phyloP scores from a whole-genome alignment of 2,888 invertebrate species.

The Thymelicus sylvestris region DNA sequence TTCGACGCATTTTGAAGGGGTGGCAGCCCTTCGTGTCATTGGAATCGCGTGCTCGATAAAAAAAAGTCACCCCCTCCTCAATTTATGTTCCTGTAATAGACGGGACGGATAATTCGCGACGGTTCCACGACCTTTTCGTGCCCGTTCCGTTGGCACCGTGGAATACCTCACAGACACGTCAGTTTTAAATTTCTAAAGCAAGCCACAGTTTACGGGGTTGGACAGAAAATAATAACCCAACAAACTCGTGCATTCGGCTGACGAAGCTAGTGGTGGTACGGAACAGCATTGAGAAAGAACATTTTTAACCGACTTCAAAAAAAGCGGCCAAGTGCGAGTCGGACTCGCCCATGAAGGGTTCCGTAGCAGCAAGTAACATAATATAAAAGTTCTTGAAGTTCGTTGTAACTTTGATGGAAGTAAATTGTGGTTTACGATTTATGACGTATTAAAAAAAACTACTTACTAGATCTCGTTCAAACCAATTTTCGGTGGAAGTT shows the following conservation, averaged over 20 bases:
- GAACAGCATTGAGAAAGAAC: too few relatives aligned
- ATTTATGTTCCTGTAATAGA: conserved; percentile 71
- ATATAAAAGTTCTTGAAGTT: too few relatives aligned
- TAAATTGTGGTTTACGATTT: too few relatives aligned
- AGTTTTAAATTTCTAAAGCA: conserved; percentile 12
- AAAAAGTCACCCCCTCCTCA: conserved; percentile 53
- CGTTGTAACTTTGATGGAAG: too few relatives aligned
- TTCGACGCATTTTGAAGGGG: conserved; percentile 44
- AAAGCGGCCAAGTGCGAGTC: too few relatives aligned
- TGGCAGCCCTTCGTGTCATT: conserved; percentile 64
- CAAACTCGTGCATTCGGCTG: neutral
- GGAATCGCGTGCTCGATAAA: conserved; percentile 69
- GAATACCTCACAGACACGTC: neutral
- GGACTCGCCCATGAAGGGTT: too few relatives aligned
- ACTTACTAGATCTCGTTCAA: too few relatives aligned
- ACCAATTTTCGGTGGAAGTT: too few relatives aligned
- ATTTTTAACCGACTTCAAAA: too few relatives aligned
- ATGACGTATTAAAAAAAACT: too few relatives aligned
- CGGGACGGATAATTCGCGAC: conserved; percentile 70
- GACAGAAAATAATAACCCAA: conserved; percentile 7
- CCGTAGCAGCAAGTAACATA: too few relatives aligned
- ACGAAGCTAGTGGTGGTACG: too few relatives aligned
- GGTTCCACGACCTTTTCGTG: conserved; percentile 43
- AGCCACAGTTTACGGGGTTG: neutral
- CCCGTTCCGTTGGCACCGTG: conserved; percentile 16